Base-by-base conservation (phyloP, 2,888 invertebrate genomes). In the Dermolepida albohirtum region DNA sequence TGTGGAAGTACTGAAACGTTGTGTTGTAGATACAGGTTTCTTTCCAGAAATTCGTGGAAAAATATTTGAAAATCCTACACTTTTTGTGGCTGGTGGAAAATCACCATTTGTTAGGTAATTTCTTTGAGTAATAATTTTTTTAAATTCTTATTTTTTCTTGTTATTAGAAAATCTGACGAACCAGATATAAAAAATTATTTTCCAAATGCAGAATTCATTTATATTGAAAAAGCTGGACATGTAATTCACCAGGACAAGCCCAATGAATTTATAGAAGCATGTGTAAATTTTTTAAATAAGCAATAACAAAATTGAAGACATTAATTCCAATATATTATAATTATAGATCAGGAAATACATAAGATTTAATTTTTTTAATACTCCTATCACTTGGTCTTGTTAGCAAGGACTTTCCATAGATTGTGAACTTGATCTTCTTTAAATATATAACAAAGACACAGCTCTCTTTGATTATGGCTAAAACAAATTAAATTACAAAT, bases 381-480 rank as follows among this genome's bases (percentile, higher is more conserved):
- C 92, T 91, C 71, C 96, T 85, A 74, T 96, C 95, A 1, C 90
- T 90, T 0, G 95, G 91, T 70, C 90, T 86, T n/a, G 89, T 87
- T 74, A 88, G 87, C 62, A 96, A 86, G 79, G 93, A 91, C 82
- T 93, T 94, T 7, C 97, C 97, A 84, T 92, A 93, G 57, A 97
- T 85, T 57, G 90, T 91, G 70, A 93, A 87, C 66, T 85, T 83
- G 71, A 88, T 84, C 54, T 85, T 85, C 27, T 87, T 86, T 51
- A 96, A 78, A 69, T 86, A 84, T 74, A 94, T 86, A 70, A 88
- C 86, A 83, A 97, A 95, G 1, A 93, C 88, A 77, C 89, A 89
- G 64, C 90, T 89, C 74, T 87, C 87, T 80, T 97, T 97, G 1
- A 96, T 92, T 73, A 97, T 86, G 22, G 90, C 91, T 91, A 80